Percentiles rank a stretch among this genome's conserved stretches.
Evolutionary conservation across 2,888 invertebrate species (phyloP).

Genomic region (Mystacides longicornis): DNA sequence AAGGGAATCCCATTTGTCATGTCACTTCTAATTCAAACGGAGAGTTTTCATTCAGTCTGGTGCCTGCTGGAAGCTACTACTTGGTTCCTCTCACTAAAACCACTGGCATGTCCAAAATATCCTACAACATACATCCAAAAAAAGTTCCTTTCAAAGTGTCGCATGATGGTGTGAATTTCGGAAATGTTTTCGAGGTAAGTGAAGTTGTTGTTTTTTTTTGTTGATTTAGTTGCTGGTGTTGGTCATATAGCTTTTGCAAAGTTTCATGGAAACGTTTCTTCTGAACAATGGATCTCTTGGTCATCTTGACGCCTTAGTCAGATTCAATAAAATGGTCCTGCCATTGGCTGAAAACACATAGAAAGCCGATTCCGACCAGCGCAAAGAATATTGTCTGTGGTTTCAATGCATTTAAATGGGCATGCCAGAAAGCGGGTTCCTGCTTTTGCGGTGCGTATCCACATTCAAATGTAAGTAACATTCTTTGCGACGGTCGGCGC

Average conservation of each 20-base stretch:
- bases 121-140: slow-evolving; percentile 71
- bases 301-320: no score
- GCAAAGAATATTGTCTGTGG: no score
- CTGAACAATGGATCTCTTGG: no score
- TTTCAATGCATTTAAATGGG: no score
- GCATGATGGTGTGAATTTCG: slow-evolving; percentile 58
- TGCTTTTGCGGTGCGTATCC: no score
- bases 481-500: no score
- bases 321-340: no score
- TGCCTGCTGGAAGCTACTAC: slow-evolving; percentile 76
- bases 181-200: slow-evolving; percentile 61
- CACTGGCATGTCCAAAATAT: slow-evolving; percentile 51
- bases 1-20: slow-evolving; percentile 62
- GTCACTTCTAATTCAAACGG: slow-evolving; percentile 65
- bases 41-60: slow-evolving; percentile 66
- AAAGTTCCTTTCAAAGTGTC: slow-evolving; percentile 60
- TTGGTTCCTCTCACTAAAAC: slow-evolving; percentile 55
- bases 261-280: neutral
- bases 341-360: no score
- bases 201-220: slow-evolving; percentile 4
- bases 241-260: no score
- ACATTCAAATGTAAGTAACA: no score
- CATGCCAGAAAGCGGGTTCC: no score
- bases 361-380: no score
- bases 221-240: slow-evolving; percentile 1